Conservation (phyloP, 2,888 invertebrate genomes). For the Chymomyza procnemis region DNA sequence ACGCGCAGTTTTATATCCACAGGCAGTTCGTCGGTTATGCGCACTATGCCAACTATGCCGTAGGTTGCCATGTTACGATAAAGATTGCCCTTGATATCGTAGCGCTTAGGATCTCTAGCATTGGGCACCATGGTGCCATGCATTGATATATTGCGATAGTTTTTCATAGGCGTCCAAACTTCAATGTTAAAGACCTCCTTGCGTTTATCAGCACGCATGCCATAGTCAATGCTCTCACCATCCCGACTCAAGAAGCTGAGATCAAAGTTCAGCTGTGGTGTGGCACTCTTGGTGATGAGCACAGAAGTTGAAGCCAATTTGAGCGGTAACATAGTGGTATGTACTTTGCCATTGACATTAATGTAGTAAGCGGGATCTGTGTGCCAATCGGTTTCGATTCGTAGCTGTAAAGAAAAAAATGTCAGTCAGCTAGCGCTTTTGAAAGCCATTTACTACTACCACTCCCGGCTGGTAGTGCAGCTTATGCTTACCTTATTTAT, state of each 20-base stretch:
- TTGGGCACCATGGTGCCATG: constrained; percentile 69
- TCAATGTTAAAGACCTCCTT: constrained; percentile 76
- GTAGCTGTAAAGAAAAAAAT: constrained; percentile 52
- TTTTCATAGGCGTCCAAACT: constrained; percentile 75
- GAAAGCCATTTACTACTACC: too few species aligned
- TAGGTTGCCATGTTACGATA: constrained; percentile 78
- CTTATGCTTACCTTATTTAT: constrained; percentile 79
- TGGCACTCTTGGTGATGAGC: constrained; percentile 61
- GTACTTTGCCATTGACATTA: constrained; percentile 77
- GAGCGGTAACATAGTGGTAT: constrained; percentile 75
- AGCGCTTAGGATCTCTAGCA: constrained; percentile 53
- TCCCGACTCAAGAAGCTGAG: constrained; percentile 62
- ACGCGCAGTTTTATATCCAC: constrained; percentile 78
- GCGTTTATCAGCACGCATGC: constrained; percentile 70
- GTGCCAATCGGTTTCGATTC: constrained; percentile 79
- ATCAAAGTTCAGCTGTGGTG: constrained; percentile 70
- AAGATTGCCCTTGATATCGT: constrained; percentile 78
- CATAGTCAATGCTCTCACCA: constrained; percentile 71
- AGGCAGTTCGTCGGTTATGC: constrained; percentile 77
- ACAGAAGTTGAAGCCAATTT: constrained; percentile 68
- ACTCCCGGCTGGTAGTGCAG: too few species aligned
- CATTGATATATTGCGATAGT: constrained; percentile 76
- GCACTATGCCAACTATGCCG: constrained; percentile 78
- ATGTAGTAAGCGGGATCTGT: constrained; percentile 78
- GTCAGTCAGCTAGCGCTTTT: too few species aligned